Base-by-base conservation (phyloP, 2,888 invertebrate genomes). In the Tetanocera ferruginea region DNA sequence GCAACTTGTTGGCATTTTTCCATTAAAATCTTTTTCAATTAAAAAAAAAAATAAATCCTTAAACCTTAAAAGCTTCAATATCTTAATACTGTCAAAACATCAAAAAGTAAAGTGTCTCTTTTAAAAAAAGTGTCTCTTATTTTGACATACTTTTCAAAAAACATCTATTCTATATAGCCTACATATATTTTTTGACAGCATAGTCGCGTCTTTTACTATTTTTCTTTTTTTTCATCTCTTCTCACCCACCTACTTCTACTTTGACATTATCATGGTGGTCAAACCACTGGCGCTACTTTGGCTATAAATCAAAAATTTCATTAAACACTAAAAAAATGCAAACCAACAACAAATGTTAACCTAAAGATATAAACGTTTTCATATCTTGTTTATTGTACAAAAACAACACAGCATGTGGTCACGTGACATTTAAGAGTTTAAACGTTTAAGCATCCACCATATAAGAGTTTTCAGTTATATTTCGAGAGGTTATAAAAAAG, bases 331-430 rank as follows among this genome's bases (percentile, higher is more conserved):
- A 52, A 28, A 51, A 5, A 51, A 70, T 2, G n/a, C 37, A 49
- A 55, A 71, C 60, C 49, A 51, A 43, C 31, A 14, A 64, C n/a
- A 60, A 66, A 23, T 34, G 64, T 37, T 66, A 52, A 66, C 37
- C 37, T 34, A 52, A 52, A 55, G 75, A 51, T 75, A 66, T 66
- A 75, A 66, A 67, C 75, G 67, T 75, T 66, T 75, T 75, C 28
- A 67, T 75, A 67, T 67, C 55, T 67, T 66, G 66, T 75, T 75
- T 37, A 67, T 67, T 66, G 31, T 37, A 57, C 34, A 75, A 75
- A 75, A 52, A 64, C 75, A 17, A 37, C 75, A 37, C 75, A 75
- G 66, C 75, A 75, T 60, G 75, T 66, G 75, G 67, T 28, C 75
- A n/a, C 25, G 66, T 75, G 75, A 75, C 75, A 75, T 60, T 60